These are phyloP conservation scores for Plebejus argus DNA, from an alignment of 2,888 invertebrate species.

Conservation along the genomic window DNA sequence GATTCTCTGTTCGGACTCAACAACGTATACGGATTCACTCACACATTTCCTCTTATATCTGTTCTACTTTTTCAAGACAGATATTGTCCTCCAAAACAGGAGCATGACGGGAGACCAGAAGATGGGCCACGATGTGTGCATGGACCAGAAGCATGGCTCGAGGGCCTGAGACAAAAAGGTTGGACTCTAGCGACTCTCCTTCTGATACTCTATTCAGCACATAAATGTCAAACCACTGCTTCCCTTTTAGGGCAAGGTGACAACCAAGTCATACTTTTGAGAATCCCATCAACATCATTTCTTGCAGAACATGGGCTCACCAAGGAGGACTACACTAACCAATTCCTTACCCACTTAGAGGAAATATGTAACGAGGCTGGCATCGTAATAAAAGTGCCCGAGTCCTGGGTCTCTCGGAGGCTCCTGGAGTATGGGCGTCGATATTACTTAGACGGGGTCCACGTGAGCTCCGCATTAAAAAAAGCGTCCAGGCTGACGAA, in stretches of 20 bases:
- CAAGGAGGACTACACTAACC: neutral
- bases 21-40: neutral
- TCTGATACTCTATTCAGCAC: conserved; percentile 32
- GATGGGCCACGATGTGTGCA: neutral
- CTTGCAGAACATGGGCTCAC: neutral
- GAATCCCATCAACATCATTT: too few species aligned
- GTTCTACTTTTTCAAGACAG: neutral
- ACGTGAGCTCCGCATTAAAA: neutral
- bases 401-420: neutral
- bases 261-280: too few species aligned
- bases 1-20: neutral
- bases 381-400: neutral
- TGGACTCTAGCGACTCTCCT: conserved; percentile 38
- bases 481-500: neutral
- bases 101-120: neutral
- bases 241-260: too few species aligned
- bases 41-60: neutral
- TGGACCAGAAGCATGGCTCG: neutral
- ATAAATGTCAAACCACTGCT: conserved; percentile 33
- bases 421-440: neutral
- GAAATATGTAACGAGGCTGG: neutral
- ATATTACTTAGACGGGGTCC: neutral
- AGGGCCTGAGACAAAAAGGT: conserved; percentile 34
- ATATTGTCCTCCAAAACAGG: neutral
- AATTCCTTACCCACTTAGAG: neutral